These are phyloP conservation scores for Steinernema carpocapsae DNA, from an alignment of 2,888 invertebrate species.

Conservation along the genomic window DNA sequence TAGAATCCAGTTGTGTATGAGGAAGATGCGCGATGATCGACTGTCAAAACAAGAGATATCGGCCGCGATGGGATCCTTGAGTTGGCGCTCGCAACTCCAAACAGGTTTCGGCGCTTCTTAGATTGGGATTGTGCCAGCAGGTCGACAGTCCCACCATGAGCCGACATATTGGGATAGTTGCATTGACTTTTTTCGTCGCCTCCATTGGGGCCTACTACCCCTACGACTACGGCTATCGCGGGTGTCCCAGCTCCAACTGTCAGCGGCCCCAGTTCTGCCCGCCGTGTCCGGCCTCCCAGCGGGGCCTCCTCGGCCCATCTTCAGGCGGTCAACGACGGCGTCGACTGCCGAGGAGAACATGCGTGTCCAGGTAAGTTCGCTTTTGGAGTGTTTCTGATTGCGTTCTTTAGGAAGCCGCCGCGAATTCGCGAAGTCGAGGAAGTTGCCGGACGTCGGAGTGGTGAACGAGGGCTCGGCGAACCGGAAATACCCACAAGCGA, in stretches of 20 bases:
- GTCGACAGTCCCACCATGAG: constrained; percentile 4
- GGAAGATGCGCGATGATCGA: background rate
- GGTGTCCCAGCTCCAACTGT: constrained; percentile 10
- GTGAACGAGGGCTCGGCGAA: background rate
- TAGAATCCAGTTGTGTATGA: constrained; percentile 15
- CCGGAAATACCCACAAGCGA: constrained; percentile 20
- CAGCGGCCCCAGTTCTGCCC: background rate
- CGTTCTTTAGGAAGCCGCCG: too few species aligned
- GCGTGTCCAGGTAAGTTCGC: too few species aligned
- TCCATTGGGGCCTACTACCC: background rate
- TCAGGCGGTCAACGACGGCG: background rate
- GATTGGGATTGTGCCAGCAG: background rate
- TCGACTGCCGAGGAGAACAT: background rate
- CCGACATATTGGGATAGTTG: background rate
- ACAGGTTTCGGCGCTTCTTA: background rate
- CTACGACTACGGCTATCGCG: background rate
- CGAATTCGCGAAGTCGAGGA: background rate
- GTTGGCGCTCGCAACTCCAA: background rate
- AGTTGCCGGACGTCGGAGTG: background rate
- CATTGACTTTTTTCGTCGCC: constrained; percentile 11
- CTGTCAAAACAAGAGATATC: constrained; percentile 23
- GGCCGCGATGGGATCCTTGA: background rate
- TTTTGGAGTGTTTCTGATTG: background rate
- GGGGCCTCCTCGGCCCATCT: background rate
- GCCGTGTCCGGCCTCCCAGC: background rate